Conservation (phyloP, 2,888 invertebrate genomes). For the Sepioteuthis lessoniana region DNA sequence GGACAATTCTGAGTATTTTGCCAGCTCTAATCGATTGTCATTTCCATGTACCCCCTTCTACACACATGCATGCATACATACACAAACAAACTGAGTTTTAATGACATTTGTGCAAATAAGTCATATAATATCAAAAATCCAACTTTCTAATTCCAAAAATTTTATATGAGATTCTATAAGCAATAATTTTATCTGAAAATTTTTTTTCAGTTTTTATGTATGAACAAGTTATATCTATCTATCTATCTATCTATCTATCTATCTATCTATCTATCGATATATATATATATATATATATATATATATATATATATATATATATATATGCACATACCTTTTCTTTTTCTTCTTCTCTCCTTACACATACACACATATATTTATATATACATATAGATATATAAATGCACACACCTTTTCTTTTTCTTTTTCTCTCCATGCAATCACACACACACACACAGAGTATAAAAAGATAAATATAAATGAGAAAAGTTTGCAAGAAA, state of each 20-base stretch:
- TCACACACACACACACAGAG: too few relatives aligned
- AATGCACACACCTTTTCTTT: too few relatives aligned
- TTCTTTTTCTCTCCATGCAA: too few relatives aligned
- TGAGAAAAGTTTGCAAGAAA: too few relatives aligned
- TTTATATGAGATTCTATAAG: not conserved
- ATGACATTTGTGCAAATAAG: not conserved
- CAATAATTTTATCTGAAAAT: not conserved
- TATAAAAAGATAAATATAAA: too few relatives aligned
- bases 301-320: slow-evolving; percentile 34
- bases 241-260: not conserved
- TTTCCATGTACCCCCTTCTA: not conserved
- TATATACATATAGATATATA: not conserved
- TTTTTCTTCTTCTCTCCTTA: too few relatives aligned
- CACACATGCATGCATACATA: not conserved
- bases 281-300: not conserved
- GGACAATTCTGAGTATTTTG: not conserved
- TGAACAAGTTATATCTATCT: not conserved
- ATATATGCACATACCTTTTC: too few relatives aligned
- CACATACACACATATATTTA: not conserved
- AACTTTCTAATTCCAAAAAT: not conserved
- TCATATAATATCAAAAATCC: not conserved
- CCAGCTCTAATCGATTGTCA: not conserved
- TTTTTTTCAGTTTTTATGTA: not conserved
- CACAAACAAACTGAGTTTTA: not conserved
- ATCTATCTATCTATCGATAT: not conserved